Percentiles rank a stretch among this genome's conserved stretches.
These are phyloP conservation scores for Ibidorhyncha struthersii DNA, from an alignment of 2,113 vertebrate genomes.

Conservation along the genomic window DNA sequence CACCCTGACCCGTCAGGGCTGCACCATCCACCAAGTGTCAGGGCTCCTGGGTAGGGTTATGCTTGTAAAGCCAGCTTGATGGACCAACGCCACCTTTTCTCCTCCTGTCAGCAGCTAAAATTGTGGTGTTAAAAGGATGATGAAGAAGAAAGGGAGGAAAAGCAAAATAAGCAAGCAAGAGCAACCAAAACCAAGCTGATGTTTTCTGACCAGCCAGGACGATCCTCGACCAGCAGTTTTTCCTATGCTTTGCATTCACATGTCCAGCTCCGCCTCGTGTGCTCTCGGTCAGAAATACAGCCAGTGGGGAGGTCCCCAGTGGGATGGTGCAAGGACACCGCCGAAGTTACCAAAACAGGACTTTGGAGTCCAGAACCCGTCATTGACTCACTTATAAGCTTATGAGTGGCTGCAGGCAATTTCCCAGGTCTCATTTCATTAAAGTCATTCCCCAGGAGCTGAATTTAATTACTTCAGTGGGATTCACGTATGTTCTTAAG, in stretches of 20 bases:
- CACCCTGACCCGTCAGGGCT: neutral
- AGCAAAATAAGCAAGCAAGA: neutral
- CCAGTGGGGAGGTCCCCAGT: neutral
- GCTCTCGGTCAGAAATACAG: neutral
- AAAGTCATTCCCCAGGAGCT: slow-evolving; percentile 30
- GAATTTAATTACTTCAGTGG: slow-evolving; percentile 52
- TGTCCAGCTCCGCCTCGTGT: neutral
- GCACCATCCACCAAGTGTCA: neutral
- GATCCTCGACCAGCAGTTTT: fast-evolving
- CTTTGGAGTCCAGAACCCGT: neutral
- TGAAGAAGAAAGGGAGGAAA: neutral
- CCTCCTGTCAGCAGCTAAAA: neutral
- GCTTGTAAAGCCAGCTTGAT: neutral
- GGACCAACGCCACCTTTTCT: neutral
- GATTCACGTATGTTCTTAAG: slow-evolving; percentile 41
- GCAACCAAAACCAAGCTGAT: neutral
- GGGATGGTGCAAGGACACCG: neutral
- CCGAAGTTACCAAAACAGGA: neutral
- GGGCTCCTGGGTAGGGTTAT: neutral
- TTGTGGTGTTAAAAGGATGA: neutral
- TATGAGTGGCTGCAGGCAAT: neutral
- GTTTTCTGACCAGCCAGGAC: neutral
- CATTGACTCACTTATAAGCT: neutral
- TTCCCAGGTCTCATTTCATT: slow-evolving; percentile 35
- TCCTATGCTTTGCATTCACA: neutral